A percentile compares a stretch with the other conserved stretches of the same genome.
Conservation (phyloP, 2,888 invertebrate species). For the Keiferia lycopersicella region DNA sequence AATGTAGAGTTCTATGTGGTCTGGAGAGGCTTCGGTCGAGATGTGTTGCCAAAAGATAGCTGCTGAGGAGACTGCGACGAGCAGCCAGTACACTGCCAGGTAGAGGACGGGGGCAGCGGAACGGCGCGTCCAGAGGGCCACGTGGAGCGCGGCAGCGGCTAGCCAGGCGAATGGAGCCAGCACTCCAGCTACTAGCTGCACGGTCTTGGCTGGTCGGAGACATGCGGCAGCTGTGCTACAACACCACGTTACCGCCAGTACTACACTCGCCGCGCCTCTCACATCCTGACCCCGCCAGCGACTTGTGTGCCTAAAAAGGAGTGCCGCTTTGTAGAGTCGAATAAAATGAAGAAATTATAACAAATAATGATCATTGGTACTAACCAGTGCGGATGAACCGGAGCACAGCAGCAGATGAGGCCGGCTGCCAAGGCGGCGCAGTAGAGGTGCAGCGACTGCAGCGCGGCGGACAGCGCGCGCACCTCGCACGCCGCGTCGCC, state of each 20-base stretch:
- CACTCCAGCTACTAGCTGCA: conserved; percentile 56
- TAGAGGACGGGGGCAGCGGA: conserved; percentile 69
- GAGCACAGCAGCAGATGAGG: conserved; percentile 67
- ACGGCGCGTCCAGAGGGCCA: conserved; percentile 64
- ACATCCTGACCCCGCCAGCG: conserved; percentile 67
- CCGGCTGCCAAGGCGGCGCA: conserved; percentile 68
- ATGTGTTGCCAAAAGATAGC: conserved; percentile 57
- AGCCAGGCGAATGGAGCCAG: conserved; percentile 68
- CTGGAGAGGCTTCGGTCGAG: conserved; percentile 38
- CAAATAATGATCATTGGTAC: background rate
- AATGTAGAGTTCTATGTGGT: conserved; percentile 58
- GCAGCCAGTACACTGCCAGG: conserved; percentile 71
- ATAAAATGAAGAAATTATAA: background rate
- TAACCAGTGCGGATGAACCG: conserved; percentile 52
- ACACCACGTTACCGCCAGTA: conserved; percentile 58
- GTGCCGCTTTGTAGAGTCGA: background rate
- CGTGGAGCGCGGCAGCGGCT: conserved; percentile 67
- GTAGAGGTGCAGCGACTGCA: conserved; percentile 71
- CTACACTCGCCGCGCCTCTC: conserved; percentile 61
- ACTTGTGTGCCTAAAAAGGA: conserved; percentile 41
- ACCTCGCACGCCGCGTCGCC: conserved; percentile 55
- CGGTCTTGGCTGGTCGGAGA: conserved; percentile 54
- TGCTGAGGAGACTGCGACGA: conserved; percentile 57
- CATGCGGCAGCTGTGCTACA: conserved; percentile 59
- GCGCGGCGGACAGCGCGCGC: conserved; percentile 61